Conservation (phyloP, 1,140 invertebrate species). For the Asbolus verrucosus region DNA sequence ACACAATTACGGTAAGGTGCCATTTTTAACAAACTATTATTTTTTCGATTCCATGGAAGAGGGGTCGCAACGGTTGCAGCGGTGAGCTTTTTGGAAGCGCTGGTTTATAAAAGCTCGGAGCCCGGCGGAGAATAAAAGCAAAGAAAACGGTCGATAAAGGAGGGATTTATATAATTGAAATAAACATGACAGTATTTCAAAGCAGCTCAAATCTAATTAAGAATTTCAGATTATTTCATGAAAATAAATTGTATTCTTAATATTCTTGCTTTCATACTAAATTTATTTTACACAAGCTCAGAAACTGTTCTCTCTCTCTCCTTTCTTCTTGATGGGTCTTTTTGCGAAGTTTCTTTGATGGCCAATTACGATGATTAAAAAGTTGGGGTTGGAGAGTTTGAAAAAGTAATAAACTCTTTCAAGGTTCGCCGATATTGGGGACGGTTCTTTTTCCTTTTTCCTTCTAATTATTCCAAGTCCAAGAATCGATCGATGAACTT, state of each 20-base stretch:
- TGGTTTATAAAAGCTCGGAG: constrained; percentile 2
- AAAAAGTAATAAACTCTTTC: constrained; percentile 16
- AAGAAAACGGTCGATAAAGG: constrained; percentile 41
- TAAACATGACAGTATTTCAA: constrained; percentile 56
- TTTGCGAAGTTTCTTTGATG: constrained; percentile 42
- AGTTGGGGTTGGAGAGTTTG: constrained; percentile 29
- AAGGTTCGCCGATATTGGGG: constrained; percentile 12
- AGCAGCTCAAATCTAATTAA: constrained; percentile 55
- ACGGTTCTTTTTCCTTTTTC: not conserved
- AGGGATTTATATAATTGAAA: constrained; percentile 56
- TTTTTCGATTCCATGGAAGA: too few species aligned
- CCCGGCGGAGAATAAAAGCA: not conserved
- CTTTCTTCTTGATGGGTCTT: constrained; percentile 39
- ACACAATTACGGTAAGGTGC: too few species aligned
- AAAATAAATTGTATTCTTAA: constrained; percentile 51
- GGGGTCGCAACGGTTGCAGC: too few species aligned
- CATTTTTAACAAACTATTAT: too few species aligned
- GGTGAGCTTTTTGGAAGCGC: constrained; percentile 5
- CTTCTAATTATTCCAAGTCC: not conserved
- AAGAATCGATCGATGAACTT: not conserved
- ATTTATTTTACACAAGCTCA: constrained; percentile 42
- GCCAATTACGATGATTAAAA: constrained; percentile 49
- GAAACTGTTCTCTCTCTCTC: constrained; percentile 24
- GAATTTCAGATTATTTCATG: constrained; percentile 52
- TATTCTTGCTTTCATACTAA: constrained; percentile 41